Evolutionary conservation across 2,888 invertebrate genomes (phyloP).

Genomic region (Orthonevra nobilis): DNA sequence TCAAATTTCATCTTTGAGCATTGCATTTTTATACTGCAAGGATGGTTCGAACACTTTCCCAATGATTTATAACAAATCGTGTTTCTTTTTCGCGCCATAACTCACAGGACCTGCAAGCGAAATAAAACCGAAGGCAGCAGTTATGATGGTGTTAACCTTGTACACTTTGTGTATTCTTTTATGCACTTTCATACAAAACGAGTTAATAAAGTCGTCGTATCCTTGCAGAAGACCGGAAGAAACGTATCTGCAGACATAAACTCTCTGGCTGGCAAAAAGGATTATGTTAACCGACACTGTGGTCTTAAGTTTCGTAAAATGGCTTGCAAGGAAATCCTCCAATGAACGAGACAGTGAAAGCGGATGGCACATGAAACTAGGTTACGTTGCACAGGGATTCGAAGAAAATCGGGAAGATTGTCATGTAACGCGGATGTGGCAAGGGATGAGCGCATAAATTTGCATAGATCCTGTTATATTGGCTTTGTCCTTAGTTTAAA

Average conservation of each 20-base stretch:
- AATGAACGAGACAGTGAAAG: no score
- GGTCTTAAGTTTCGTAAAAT: constrained; percentile 47
- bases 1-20: no score
- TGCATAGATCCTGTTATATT: constrained; percentile 45
- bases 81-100: constrained; percentile 65
- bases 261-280: constrained; percentile 24
- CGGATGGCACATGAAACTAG: no score
- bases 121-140: background rate
- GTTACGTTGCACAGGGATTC: background rate
- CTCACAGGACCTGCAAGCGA: constrained; percentile 33
- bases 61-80: no score
- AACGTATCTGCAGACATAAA: constrained; percentile 13
- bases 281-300: constrained; percentile 44
- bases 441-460: constrained; percentile 42
- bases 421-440: constrained; percentile 31
- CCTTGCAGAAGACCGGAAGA: constrained; percentile 12
- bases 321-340: no score
- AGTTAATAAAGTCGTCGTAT: constrained; percentile 48
- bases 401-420: constrained; percentile 11
- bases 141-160: constrained; percentile 58
- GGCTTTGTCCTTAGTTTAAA: constrained; percentile 1
- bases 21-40: no score
- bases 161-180: constrained; percentile 19
- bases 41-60: no score
- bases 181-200: constrained; percentile 4